Evolutionary conservation across 2,113 vertebrate species (phyloP).

Genomic region (Actenoides lindsayi): DNA sequence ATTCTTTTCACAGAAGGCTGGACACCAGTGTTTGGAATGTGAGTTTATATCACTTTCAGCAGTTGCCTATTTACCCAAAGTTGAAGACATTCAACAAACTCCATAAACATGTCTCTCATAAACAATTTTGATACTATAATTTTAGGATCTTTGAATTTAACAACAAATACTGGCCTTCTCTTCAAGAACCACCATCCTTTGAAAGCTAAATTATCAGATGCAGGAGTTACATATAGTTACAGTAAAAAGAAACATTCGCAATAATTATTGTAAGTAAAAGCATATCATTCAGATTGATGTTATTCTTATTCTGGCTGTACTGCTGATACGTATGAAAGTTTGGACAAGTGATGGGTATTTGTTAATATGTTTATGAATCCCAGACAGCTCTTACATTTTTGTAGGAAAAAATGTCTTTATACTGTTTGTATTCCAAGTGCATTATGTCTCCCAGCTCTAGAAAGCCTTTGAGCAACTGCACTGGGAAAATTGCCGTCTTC

Average conservation of each 20-base stretch:
- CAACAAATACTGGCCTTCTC: neutral
- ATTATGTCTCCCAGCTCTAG: neutral
- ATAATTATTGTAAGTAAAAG: neutral
- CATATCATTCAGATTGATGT: neutral
- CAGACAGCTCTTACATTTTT: neutral
- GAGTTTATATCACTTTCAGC: neutral
- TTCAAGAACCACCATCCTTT: neutral
- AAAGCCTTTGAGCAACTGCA: neutral
- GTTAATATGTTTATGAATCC: neutral
- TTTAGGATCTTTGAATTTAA: neutral
- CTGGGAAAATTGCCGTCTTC: neutral
- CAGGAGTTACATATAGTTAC: neutral
- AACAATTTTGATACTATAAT: neutral
- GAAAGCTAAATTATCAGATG: neutral
- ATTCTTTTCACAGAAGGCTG: neutral
- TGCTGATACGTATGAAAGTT: neutral
- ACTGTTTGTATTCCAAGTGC: neutral
- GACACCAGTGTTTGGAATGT: neutral
- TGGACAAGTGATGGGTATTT: neutral
- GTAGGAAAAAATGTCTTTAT: neutral
- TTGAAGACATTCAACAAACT: neutral
- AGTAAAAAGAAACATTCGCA: neutral
- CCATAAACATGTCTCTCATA: neutral
- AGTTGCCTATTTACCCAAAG: neutral
- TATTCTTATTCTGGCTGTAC: neutral